Evolutionary conservation across 2,888 invertebrate genomes (phyloP), one percentile per base, ranked within the genome.

Genomic region (Drosophila falleni): DNA sequence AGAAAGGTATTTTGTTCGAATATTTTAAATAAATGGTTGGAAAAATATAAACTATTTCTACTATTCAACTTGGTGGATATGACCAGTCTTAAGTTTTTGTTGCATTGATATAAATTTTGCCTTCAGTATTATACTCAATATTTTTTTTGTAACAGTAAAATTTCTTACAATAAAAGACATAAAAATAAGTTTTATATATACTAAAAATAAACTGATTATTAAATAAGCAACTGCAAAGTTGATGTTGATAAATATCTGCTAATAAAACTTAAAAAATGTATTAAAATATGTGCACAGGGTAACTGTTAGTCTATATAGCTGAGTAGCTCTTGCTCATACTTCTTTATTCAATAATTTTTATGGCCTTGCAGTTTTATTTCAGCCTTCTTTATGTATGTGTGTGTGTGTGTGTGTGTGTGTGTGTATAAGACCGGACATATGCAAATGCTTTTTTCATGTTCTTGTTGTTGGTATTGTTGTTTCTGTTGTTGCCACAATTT

Each of bases 341-440:
- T 60, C 31, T 59, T 61, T 55, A 54, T 39, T 70, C 46, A 70
- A 69, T 74, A 59, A 74, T 70, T 74, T 70, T 47, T 39, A 70
- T 64, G 61, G 54, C 16, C 42, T 54, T 63, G 56, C 56, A 59
- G 50, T 65, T 62, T 72, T 65, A 35, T 56, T 56, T 11, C 10
- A n/a, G 58, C 35, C 29, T 15, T 31, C 16, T 50, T 29, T 56
- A 13, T 6, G n/a, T 26, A 29, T 63, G 31, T 55, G 8, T 33
- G 37, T 49, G 13, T 56, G n/a, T n/a, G n/a, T n/a, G n/a, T n/a
- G n/a, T 6, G n/a, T 26, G 19, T 63, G 31, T 55, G 8, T 33
- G 37, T 49, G 13, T 56, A n/a, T n/a, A n/a, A n/a, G 31, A 47
- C 58, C 64, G 64, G 49, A 61, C 42, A 49, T 54, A 62, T 47